These are phyloP conservation scores for Ciconia maguari DNA, from an alignment of 2,113 vertebrate genomes.

Conservation along the genomic window DNA sequence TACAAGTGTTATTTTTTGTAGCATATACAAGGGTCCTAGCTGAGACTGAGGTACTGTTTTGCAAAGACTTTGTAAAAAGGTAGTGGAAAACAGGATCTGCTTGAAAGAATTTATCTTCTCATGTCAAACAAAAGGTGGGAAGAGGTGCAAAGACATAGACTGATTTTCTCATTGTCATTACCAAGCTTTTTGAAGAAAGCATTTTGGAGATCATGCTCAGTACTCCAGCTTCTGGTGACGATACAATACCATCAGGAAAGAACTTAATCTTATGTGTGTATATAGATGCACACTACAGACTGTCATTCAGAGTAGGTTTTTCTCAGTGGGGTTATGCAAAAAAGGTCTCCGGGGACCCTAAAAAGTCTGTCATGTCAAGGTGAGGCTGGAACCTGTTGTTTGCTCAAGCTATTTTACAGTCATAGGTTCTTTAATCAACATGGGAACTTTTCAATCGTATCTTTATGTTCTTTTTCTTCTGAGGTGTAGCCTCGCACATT, in stretches of 20 bases:
- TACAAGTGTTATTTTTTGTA: background rate
- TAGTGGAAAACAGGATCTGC: background rate
- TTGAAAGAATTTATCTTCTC: background rate
- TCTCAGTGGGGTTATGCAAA: background rate
- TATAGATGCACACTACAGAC: background rate
- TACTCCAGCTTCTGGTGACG: background rate
- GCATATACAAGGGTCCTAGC: background rate
- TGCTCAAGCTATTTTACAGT: background rate
- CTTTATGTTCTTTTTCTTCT: background rate
- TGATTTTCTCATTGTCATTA: background rate
- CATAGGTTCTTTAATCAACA: background rate
- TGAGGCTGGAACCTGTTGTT: background rate
- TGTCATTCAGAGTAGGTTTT: background rate
- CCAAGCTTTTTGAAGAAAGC: background rate
- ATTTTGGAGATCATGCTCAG: background rate
- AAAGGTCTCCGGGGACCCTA: background rate
- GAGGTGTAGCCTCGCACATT: background rate
- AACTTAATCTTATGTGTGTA: background rate
- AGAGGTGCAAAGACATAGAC: background rate
- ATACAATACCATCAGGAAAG: background rate
- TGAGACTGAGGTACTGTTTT: background rate
- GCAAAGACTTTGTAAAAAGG: background rate
- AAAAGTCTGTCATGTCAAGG: background rate
- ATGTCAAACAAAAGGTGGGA: background rate
- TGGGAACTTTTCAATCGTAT: background rate